Evolutionary conservation across 2,888 invertebrate genomes (phyloP), one percentile per base, ranked within the genome.

Genomic region (Amiota mariae): DNA sequence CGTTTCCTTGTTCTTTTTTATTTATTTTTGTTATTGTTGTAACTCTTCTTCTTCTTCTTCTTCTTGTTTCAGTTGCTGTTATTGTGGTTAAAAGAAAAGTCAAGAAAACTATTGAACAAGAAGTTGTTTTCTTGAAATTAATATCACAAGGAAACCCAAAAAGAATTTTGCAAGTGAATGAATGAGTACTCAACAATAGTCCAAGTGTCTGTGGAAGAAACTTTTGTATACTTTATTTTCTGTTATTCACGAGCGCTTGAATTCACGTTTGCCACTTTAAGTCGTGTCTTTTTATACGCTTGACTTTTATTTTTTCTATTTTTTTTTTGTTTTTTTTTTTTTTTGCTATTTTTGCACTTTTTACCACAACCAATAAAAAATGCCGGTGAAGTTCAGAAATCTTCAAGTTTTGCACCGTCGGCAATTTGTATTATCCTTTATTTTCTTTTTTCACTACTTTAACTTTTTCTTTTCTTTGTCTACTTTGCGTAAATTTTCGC

Each of bases 261-360:
- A 18, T 36, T 36, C 59, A 79, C 85, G 81, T 75, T 79, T 77
- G 74, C 71, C 82, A 78, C 77, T 81, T 81, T 77, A 80, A 57
- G 18, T 66, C 49, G 47, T 10, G 66, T 48, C 2, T 47, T 15
- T 36, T 36, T 59, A 1, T 18, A 10, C 59, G 59, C 59, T 59
- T 20, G 20, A 68, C 80, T 82, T 78, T 80, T 71, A 64, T 74
- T 79, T 75, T 78, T 73, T 73, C 75, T 76, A 75, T 61, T n/a
- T n/a, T n/a, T n/a, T n/a, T n/a, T n/a, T n/a, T n/a, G n/a, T n/a
- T n/a, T n/a, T n/a, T n/a, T 82, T 78, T 80, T 71, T 64, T 74
- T 79, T 75, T 78, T 73, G 72, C 75, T 76, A 75, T 61, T 18
- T 13, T 6, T 46, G 18, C 66, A 63, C 24, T 46, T 47, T 64